Conservation (phyloP, 2,113 vertebrate species). For the Oreotragus oreotragus region DNA sequence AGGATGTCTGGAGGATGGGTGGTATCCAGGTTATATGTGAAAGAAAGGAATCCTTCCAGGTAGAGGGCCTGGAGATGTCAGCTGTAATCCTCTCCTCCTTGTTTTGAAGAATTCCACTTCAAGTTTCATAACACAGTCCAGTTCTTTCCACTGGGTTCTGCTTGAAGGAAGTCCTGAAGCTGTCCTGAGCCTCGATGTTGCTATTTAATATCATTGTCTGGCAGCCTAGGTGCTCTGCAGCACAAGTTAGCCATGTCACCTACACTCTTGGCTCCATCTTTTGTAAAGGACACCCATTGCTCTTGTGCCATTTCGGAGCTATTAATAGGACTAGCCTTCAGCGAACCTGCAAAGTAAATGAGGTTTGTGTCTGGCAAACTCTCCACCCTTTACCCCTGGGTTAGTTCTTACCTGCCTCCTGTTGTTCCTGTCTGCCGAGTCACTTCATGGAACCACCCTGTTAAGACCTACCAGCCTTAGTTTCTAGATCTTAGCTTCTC, state of each 20-base stretch:
- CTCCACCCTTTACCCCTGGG: not conserved
- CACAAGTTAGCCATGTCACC: not conserved
- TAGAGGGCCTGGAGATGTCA: rapidly evolving
- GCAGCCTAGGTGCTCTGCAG: not conserved
- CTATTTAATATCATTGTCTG: not conserved
- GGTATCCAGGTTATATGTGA: not conserved
- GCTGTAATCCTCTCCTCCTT: not conserved
- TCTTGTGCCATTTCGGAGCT: not conserved
- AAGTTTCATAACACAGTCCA: not conserved
- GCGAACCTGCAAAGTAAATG: not conserved
- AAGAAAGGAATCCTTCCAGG: not conserved
- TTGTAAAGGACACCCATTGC: no score
- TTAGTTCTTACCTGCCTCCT: not conserved
- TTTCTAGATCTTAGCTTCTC: not conserved
- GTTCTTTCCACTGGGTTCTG: not conserved
- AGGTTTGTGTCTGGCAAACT: not conserved
- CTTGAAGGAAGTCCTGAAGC: not conserved
- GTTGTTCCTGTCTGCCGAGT: not conserved
- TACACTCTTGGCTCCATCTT: not conserved
- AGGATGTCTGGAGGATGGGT: not conserved
- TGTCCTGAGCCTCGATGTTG: not conserved
- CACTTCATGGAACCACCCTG: not conserved
- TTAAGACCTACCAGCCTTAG: not conserved
- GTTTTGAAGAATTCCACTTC: not conserved
- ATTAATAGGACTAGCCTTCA: not conserved